phyloP scores from a whole-genome alignment of 2,113 vertebrate genomes.

The Thryonomys swinderianus region DNA sequence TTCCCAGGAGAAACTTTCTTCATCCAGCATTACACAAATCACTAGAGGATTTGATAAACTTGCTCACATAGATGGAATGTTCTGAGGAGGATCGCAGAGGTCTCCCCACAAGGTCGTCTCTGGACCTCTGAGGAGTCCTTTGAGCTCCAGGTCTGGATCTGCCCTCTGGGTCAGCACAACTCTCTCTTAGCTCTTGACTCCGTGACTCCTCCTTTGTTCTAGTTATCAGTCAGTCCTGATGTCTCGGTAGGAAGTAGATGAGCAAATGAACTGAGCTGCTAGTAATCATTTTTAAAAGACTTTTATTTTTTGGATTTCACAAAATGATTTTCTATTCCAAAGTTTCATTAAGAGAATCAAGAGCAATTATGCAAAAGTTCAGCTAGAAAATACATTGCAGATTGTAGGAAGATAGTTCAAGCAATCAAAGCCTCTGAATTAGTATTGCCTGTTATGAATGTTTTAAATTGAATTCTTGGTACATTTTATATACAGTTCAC shows the following conservation, averaged over 20 bases:
- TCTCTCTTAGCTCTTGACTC: background rate
- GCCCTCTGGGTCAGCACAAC: too few relatives aligned
- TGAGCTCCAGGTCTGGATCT: too few relatives aligned
- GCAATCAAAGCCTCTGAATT: background rate
- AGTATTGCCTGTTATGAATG: background rate
- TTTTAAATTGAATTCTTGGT: too few relatives aligned
- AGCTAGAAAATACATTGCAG: conserved; percentile 19
- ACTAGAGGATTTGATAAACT: too few relatives aligned
- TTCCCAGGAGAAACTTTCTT: background rate
- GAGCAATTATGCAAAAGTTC: conserved; percentile 38
- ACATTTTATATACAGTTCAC: too few relatives aligned
- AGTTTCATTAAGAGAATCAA: conserved; percentile 31
- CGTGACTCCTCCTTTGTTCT: fast-evolving
- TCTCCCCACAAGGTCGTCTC: background rate
- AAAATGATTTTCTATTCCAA: background rate
- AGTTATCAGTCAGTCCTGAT: background rate
- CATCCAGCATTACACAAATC: too few relatives aligned
- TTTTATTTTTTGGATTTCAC: background rate
- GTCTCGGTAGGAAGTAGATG: background rate
- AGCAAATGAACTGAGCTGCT: background rate
- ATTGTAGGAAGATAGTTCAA: background rate
- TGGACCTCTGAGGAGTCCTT: too few relatives aligned
- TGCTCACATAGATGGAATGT: background rate
- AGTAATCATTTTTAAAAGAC: background rate
- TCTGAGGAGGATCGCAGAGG: background rate